Evolutionary conservation across 1,140 invertebrate species (phyloP).

Genomic region (Drosophila ohnishii): DNA sequence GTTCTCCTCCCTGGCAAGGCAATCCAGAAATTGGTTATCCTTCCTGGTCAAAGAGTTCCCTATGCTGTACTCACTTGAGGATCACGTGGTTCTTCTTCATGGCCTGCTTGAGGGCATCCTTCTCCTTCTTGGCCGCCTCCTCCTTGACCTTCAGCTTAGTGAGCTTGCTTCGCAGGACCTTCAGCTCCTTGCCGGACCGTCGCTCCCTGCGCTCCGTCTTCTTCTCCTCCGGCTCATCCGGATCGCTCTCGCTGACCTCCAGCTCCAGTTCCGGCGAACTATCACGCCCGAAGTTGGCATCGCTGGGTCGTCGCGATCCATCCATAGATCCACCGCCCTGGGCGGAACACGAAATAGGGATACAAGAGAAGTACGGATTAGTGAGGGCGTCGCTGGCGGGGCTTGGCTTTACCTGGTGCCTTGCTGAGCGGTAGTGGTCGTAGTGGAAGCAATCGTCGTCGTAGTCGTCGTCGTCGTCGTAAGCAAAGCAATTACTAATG

Average conservation of each 20-base stretch:
- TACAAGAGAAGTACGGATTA: neutral
- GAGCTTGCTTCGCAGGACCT: slow-evolving; percentile 90
- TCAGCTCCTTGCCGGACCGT: slow-evolving; percentile 88
- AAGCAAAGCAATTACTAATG: slow-evolving; percentile 81
- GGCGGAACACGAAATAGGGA: slow-evolving; percentile 1
- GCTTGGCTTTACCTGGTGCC: slow-evolving; percentile 63
- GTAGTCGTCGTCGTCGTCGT: slow-evolving; percentile 65
- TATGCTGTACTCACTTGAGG: slow-evolving; percentile 84
- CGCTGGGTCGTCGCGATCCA: slow-evolving; percentile 74
- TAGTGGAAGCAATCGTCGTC: slow-evolving; percentile 65
- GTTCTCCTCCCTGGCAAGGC: slow-evolving; percentile 86
- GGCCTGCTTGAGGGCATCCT: slow-evolving; percentile 89
- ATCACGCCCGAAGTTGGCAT: slow-evolving; percentile 71
- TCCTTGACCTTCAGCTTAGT: slow-evolving; percentile 91
- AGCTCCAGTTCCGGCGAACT: slow-evolving; percentile 83
- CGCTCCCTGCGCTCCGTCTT: slow-evolving; percentile 85
- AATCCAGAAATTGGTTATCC: neutral
- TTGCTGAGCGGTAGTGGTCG: slow-evolving; percentile 46
- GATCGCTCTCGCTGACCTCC: slow-evolving; percentile 85
- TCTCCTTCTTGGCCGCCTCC: slow-evolving; percentile 90
- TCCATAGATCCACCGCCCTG: slow-evolving; percentile 75
- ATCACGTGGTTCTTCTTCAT: slow-evolving; percentile 91
- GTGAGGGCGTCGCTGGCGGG: neutral
- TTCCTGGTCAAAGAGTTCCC: neutral
- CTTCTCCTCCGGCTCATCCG: slow-evolving; percentile 89